Percentiles rank a stretch among this genome's conserved stretches.
Conservation (phyloP, 2,888 invertebrate species). For the Athrips mouffetella region DNA sequence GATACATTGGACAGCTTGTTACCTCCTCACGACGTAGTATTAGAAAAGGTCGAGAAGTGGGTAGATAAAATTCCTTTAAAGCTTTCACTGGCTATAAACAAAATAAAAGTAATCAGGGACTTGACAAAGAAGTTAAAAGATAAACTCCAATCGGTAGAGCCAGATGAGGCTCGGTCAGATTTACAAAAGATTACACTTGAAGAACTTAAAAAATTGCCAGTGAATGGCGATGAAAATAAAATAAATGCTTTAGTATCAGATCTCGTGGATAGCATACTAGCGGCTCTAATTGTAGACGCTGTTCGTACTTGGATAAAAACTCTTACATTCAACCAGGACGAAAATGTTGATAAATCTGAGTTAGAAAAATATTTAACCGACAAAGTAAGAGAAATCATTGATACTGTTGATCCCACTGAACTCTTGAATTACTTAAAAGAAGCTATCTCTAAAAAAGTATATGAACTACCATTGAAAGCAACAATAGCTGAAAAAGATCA, state of each 20-base stretch:
- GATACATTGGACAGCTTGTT: neutral
- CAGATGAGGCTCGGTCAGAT: neutral
- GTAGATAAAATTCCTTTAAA: neutral
- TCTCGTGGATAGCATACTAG: neutral
- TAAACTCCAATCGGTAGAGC: neutral
- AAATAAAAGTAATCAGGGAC: neutral
- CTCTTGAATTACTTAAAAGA: neutral
- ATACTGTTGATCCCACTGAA: neutral
- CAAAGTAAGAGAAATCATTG: neutral
- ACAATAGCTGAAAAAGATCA: neutral
- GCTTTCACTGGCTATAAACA: neutral
- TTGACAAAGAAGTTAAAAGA: neutral
- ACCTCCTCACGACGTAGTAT: neutral
- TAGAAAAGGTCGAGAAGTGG: neutral
- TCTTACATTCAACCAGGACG: neutral
- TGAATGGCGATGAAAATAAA: neutral
- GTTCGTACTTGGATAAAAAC: neutral
- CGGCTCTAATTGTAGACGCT: neutral
- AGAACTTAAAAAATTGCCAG: neutral
- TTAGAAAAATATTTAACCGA: neutral
- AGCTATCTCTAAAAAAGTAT: neutral
- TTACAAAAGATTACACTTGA: neutral
- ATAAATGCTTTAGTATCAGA: neutral
- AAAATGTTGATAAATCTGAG: neutral
- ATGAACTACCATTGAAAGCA: neutral